Conservation (phyloP, 1,140 invertebrate species). For the Drosophila albomicans region DNA sequence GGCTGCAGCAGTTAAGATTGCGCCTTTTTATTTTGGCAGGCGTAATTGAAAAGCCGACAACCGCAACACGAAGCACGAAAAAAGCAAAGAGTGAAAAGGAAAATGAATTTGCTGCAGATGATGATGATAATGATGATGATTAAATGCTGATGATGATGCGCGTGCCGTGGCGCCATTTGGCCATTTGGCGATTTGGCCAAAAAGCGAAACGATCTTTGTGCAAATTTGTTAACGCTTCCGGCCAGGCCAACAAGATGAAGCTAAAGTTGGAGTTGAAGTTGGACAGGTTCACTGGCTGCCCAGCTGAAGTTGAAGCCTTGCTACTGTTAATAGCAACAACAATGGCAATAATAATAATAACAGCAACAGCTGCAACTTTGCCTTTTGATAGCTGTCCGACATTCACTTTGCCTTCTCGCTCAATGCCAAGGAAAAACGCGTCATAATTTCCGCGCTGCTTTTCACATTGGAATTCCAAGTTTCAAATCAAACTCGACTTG, state of each 20-base stretch:
- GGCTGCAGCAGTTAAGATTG: slow-evolving; percentile 10
- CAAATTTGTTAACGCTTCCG: slow-evolving; percentile 74
- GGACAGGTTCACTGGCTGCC: slow-evolving; percentile 22
- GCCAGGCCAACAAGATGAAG: slow-evolving; percentile 36
- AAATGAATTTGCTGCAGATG: slow-evolving; percentile 39
- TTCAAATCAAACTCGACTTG: not conserved
- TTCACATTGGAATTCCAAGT: slow-evolving; percentile 31
- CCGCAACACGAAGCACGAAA: slow-evolving; percentile 28
- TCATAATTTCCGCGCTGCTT: slow-evolving; percentile 67
- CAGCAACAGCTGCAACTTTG: slow-evolving; percentile 41
- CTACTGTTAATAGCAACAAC: slow-evolving; percentile 37
- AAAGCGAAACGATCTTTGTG: slow-evolving; percentile 38
- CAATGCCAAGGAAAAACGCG: slow-evolving; percentile 70
- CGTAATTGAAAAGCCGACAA: slow-evolving; percentile 44
- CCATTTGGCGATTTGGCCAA: slow-evolving; percentile 7
- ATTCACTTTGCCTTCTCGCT: slow-evolving; percentile 66
- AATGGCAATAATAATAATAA: slow-evolving; percentile 8
- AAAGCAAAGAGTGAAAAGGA: slow-evolving; percentile 1
- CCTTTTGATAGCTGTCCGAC: slow-evolving; percentile 44
- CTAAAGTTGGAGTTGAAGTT: slow-evolving; percentile 4
- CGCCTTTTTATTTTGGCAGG: slow-evolving; percentile 41
- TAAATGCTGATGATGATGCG: slow-evolving; percentile 69
- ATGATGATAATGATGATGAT: slow-evolving; percentile 31
- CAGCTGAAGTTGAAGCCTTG: slow-evolving; percentile 29
- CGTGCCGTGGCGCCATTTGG: slow-evolving; percentile 70